Evolutionary conservation across 2,888 invertebrate species (phyloP), one percentile per base, ranked within the genome.

Genomic region (Drosophila rellima): DNA sequence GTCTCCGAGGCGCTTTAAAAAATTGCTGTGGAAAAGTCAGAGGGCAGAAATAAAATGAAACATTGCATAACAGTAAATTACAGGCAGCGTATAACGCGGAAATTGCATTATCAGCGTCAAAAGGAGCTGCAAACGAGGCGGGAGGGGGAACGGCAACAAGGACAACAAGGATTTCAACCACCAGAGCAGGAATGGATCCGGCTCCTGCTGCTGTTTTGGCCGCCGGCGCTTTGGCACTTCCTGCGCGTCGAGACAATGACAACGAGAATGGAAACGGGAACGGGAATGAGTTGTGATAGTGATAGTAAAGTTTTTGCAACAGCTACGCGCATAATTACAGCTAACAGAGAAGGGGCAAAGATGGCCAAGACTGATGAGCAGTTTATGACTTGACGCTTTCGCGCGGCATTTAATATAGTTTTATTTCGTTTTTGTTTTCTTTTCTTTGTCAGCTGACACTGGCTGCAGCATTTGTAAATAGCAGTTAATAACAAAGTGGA

Each of bases 101-200:
- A 91, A 91, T 91, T 91, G 89, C 90, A 90, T 91, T 90, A 91
- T 91, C 91, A 91, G 89, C 90, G 84, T 89, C 90, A 90, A 88
- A 85, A 82, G 81, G 79, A 80, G 70, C 59, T 11, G 50, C n/a
- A 57, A 39, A 65, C 26, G 56, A 15, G 55, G 26, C 44, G 39
- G 52, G 47, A 52, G 47, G 44, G 26, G 60, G 6, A 54, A 8
- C 37, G 35, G 42, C 45, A 68, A 18, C 42, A 45, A 40, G 39
- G 67, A 15, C 52, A 23, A 37, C 51, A n/a, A n/a, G n/a, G 37
- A 31, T 48, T 48, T 15, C 45, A 26, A 45, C 45, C 45, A 45
- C 48, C 33, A 33, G 23, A 31, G 26, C 33, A 44, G 67, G 18
- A 62, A 42, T 18, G 13, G 35, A 42, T 39, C 35, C 20, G 20